Base-by-base conservation (phyloP, 23 tunicate genomes). In the Styela plicata region DNA sequence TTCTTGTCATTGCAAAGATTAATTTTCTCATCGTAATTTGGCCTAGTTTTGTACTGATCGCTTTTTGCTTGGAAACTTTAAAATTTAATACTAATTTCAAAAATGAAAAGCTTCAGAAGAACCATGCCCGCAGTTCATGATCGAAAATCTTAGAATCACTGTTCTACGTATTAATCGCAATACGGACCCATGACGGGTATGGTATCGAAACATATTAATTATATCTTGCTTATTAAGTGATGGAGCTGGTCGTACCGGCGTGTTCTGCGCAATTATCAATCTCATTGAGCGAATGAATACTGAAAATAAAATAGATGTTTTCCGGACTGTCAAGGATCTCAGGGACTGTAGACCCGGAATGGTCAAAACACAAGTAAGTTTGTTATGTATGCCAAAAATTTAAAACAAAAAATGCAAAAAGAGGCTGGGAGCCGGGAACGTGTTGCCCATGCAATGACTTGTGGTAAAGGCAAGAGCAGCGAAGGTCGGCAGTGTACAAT, bases 341-440 rank as follows among this genome's bases (percentile, higher is more conserved):
- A 36, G 85, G 52, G 85, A 82, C 33, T 53, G 31, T 30, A 33
- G 85, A 69, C 85, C 85, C 33, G 85, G 85, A 37, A 82, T 82
- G 85, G 85, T 82, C 34, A 16, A 53, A 26, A 33, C 77, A 22
- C 29, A 26, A 62, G 85, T 82, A 69, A 82, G 85, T 57, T 73
- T n/a, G n/a, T n/a, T n/a, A n/a, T n/a, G n/a, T n/a, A n/a, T n/a
- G n/a, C n/a, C n/a, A n/a, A n/a, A n/a, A n/a, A n/a, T 19, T 61
- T 19, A 18, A 18, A 19, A 61, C 21, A 18, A 18, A 61, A 61
- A 61, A 61, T 20, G 20, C 19, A 20, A 18, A 19, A n/a, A n/a
- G n/a, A n/a, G n/a, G n/a, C n/a, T n/a, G n/a, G n/a, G n/a, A n/a
- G n/a, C n/a, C n/a, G n/a, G n/a, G n/a, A 67, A 13, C 22, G 22